Percentiles rank a stretch among this genome's conserved stretches.
Evolutionary conservation across 2,888 invertebrate species (phyloP).

Genomic region (Sabatieria punctata): DNA sequence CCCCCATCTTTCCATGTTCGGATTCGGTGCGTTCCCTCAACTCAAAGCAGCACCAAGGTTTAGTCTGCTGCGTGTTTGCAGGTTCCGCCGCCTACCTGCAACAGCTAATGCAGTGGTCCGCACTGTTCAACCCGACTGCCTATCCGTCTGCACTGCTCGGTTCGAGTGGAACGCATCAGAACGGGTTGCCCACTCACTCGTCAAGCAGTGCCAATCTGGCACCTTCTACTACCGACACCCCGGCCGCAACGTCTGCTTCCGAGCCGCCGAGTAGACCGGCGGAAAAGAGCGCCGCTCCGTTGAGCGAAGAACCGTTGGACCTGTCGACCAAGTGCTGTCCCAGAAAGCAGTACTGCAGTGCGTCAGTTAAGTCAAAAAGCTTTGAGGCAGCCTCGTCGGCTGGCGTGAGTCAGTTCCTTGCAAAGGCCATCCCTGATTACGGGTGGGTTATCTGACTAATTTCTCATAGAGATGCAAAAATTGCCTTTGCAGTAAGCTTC

Average conservation of each 20-base stretch:
- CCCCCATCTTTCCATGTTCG: no score
- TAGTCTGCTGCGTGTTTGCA: no score
- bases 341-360: no score
- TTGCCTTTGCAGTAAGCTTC: no score
- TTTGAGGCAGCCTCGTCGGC: background rate
- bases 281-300: background rate
- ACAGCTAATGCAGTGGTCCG: background rate
- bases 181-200: background rate
- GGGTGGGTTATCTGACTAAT: no score
- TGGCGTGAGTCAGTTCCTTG: background rate
- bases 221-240: no score
- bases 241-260: background rate
- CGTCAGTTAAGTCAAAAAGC: no score
- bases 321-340: background rate
- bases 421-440: background rate
- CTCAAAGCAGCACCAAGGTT: no score
- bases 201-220: background rate
- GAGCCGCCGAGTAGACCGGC: background rate
- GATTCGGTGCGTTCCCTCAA: no score
- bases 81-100: background rate
- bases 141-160: background rate
- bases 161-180: background rate
- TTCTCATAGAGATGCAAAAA: no score
- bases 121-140: background rate
- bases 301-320: constrained; percentile 3